Percentiles rank a stretch among this genome's conserved stretches.
phyloP scores from a whole-genome alignment of 1,140 invertebrate species.

The Trichonephila clavata region DNA sequence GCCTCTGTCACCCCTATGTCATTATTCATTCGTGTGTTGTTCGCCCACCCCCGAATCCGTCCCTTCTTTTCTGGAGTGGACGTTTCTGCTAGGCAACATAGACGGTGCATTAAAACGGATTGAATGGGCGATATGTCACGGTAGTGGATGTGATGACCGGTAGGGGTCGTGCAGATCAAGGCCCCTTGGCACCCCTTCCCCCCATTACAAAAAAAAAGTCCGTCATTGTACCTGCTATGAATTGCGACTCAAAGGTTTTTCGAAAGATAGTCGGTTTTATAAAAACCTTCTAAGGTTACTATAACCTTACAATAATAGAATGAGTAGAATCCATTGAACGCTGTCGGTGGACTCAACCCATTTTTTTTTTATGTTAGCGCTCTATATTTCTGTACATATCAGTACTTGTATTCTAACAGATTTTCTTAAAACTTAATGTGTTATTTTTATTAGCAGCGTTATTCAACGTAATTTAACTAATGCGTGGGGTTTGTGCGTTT shows the following conservation, averaged over 20 bases:
- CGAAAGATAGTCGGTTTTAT: background rate
- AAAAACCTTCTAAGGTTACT: background rate
- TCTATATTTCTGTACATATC: too few species aligned
- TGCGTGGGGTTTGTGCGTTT: too few species aligned
- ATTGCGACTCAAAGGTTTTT: too few species aligned
- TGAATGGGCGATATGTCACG: slow-evolving; percentile 29
- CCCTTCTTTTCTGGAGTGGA: slow-evolving; percentile 2
- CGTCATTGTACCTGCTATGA: background rate
- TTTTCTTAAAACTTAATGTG: too few species aligned
- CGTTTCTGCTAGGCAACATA: slow-evolving; percentile 9
- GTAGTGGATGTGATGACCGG: background rate
- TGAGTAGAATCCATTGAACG: too few species aligned
- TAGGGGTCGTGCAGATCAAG: slow-evolving; percentile 7
- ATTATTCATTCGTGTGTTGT: slow-evolving; percentile 34
- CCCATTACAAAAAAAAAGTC: background rate
- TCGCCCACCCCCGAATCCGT: background rate
- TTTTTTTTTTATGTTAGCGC: too few species aligned
- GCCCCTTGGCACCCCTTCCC: background rate
- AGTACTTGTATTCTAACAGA: too few species aligned
- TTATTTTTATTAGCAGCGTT: too few species aligned
- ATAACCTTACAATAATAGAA: background rate
- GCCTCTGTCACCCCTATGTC: background rate
- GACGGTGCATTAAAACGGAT: slow-evolving; percentile 33
- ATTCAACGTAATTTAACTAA: too few species aligned
- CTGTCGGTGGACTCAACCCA: too few species aligned